Percentiles rank a stretch among this genome's conserved stretches.
Evolutionary conservation across 2,797 vertebrate genomes (phyloP).

Genomic region (Bovichtus variegatus): DNA sequence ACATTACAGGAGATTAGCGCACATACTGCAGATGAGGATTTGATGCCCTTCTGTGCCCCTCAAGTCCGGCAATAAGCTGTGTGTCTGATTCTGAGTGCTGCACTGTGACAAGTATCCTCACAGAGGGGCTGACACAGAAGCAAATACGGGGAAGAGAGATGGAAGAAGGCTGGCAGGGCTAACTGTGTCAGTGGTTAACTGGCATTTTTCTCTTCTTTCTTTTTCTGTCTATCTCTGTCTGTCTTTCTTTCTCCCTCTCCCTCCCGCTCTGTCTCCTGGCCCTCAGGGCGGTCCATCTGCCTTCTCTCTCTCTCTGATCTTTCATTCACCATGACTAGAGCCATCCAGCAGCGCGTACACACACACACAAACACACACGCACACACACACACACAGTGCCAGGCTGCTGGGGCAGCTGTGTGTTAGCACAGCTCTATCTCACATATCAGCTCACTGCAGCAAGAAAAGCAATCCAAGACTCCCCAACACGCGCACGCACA

Average conservation of each 20-base stretch:
- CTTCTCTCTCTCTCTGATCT: slow-evolving; percentile 82
- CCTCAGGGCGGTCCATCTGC: slow-evolving; percentile 81
- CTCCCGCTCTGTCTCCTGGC: slow-evolving; percentile 75
- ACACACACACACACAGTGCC: slow-evolving; percentile 58
- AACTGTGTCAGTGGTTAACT: slow-evolving; percentile 73
- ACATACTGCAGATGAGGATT: neutral
- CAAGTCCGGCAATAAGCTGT: slow-evolving; percentile 22
- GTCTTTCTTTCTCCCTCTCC: slow-evolving; percentile 28
- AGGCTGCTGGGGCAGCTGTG: slow-evolving; percentile 78
- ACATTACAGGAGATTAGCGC: slow-evolving; percentile 1
- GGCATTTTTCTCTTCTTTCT: slow-evolving; percentile 63
- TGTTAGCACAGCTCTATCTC: slow-evolving; percentile 77
- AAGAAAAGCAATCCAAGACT: slow-evolving; percentile 71
- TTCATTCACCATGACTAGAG: slow-evolving; percentile 84
- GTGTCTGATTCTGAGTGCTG: slow-evolving; percentile 23
- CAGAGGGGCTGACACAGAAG: slow-evolving; percentile 27
- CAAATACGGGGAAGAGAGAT: slow-evolving; percentile 13
- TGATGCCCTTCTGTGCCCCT: slow-evolving; percentile 13
- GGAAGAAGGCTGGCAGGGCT: slow-evolving; percentile 56
- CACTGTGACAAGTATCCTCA: slow-evolving; percentile 40
- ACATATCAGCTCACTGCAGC: slow-evolving; percentile 78
- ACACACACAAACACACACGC: slow-evolving; percentile 22
- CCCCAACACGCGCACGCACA: slow-evolving; percentile 30
- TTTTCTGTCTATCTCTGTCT: slow-evolving; percentile 32
- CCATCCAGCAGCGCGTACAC: slow-evolving; percentile 67